Evolutionary conservation across 1,140 invertebrate species (phyloP), one percentile per base, ranked within the genome.

Genomic region (Drosophila hydei): DNA sequence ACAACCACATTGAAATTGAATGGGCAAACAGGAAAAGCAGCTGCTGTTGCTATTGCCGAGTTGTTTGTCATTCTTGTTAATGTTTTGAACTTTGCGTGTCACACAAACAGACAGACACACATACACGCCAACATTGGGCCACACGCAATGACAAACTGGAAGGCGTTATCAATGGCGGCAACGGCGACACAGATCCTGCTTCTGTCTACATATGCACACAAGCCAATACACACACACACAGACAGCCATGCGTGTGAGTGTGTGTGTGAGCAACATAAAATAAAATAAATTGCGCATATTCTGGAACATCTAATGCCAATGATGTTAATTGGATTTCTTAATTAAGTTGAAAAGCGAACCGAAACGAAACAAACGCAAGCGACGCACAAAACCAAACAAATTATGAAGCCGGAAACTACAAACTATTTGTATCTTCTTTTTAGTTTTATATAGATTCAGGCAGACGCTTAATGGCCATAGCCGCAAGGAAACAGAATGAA

Each of bases 241-340:
- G 30, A 51, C 45, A 61, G 21, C 16, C 33, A 8, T 33, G 5
- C 23, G 30, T 51, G 38, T 48, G 36, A 61, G 42, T 70, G 56
- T 63, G 71, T 67, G 47, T 62, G 67, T 27, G 42, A 25, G 40
- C 55, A 73, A 74, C 71, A 58, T 69, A 74, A 64, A 75, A 88
- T 55, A 72, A 72, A 77, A 69, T 63, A 83, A 81, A 85, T 87
- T 81, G 81, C 81, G 83, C 77, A 87, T 88, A 87, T 81, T 80
- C 77, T 64, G 51, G 71, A 59, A 88, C 75, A 78, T 81, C 83
- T 78, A 81, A 88, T 81, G 83, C 73, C 81, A 81, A 88, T 78
- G 71, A 88, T 87, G 81, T 81, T 87, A 87, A 87, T 87, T 87
- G 83, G 83, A 88, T 87, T 87, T 88, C 74, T 77, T 87, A 87